phyloP scores from a whole-genome alignment of 2,797 vertebrate species.

The Intellagama lesueurii region DNA sequence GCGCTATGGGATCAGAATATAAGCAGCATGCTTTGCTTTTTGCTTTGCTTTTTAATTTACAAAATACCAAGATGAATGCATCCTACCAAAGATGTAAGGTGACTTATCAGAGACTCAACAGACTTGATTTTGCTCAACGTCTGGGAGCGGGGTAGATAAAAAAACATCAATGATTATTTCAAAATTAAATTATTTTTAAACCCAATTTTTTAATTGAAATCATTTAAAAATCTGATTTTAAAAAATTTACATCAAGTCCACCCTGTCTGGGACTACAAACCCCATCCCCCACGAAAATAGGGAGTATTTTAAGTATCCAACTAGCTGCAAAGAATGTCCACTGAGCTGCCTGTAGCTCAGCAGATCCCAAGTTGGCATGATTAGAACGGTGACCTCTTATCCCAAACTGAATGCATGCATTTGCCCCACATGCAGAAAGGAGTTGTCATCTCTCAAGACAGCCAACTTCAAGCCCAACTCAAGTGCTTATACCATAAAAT shows the following conservation, averaged over 20 bases:
- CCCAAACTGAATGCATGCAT: constrained; percentile 46
- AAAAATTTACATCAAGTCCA: too few relatives aligned
- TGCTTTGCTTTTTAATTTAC: not conserved
- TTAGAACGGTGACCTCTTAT: not conserved
- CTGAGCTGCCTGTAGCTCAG: not conserved
- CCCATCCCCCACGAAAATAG: not conserved
- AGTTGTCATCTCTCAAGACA: constrained; percentile 64
- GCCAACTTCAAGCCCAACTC: constrained; percentile 36
- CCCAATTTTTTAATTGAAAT: too few relatives aligned
- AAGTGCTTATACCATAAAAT: constrained; percentile 53
- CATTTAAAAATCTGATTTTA: too few relatives aligned
- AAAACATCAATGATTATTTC: too few relatives aligned
- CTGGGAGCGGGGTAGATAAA: too few relatives aligned
- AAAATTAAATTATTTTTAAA: too few relatives aligned
- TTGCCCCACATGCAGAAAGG: constrained; percentile 57
- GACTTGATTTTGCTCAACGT: not conserved
- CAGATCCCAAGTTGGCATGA: too few relatives aligned
- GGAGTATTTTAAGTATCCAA: not conserved
- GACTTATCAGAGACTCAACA: not conserved
- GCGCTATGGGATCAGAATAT: too few relatives aligned
- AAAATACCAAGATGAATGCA: not conserved
- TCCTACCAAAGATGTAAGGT: not conserved
- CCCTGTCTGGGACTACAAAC: too few relatives aligned
- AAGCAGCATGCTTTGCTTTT: too few relatives aligned
- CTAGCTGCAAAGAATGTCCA: not conserved